These are phyloP conservation scores for Lasaia peninsularis DNA, from an alignment of 1,140 invertebrate genomes.

Conservation along the genomic window DNA sequence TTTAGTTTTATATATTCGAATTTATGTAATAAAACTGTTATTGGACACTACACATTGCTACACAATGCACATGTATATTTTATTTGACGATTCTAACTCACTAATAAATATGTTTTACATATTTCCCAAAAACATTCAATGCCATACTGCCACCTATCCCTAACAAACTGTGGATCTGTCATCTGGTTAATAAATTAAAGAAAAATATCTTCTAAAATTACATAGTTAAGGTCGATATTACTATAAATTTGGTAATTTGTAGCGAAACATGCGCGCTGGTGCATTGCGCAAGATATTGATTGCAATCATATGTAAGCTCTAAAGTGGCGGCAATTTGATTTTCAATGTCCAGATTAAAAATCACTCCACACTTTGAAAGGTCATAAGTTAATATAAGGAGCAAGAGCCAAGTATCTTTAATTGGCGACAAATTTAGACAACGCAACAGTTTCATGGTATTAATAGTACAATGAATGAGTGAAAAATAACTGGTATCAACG, in stretches of 20 bases:
- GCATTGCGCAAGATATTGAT: conserved; percentile 73
- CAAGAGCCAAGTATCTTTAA: too few species aligned
- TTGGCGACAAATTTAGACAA: too few species aligned
- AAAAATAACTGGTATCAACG: too few species aligned
- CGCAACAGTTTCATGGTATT: too few species aligned
- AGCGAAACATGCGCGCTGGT: conserved; percentile 68
- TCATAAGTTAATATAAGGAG: background rate
- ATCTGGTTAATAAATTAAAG: conserved; percentile 36
- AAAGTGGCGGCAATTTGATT: conserved; percentile 62
- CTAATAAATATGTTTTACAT: conserved; percentile 28
- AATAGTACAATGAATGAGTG: too few species aligned
- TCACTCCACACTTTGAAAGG: background rate
- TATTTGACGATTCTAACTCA: background rate
- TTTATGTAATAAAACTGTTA: background rate
- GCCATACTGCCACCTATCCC: conserved; percentile 46
- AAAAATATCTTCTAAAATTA: conserved; percentile 21
- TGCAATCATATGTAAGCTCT: conserved; percentile 63
- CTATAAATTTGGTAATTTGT: conserved; percentile 9
- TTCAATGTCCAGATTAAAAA: conserved; percentile 10
- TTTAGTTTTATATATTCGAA: conserved; percentile 11
- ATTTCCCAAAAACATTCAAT: conserved; percentile 45
- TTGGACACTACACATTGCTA: background rate
- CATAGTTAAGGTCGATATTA: conserved; percentile 25
- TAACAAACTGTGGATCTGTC: conserved; percentile 52
- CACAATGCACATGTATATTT: background rate